Evolutionary conservation across 2,797 vertebrate genomes (phyloP).

Genomic region (Artibeus lituratus): DNA sequence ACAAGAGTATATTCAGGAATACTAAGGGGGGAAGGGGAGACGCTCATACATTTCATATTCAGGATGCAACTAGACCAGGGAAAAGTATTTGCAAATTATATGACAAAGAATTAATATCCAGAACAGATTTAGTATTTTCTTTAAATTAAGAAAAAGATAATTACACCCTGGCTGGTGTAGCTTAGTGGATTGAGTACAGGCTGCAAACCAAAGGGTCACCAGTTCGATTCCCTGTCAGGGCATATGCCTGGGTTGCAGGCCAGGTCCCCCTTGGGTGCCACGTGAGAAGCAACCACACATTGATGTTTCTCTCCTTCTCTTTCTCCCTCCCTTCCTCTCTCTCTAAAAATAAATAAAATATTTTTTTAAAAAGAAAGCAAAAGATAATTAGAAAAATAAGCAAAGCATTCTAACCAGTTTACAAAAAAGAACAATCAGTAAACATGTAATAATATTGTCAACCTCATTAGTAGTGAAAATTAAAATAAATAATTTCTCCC

Average conservation of each 20-base stretch:
- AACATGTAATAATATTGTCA: background rate
- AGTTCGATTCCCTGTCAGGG: too few relatives aligned
- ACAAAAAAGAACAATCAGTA: background rate
- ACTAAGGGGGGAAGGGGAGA: background rate
- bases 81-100: background rate
- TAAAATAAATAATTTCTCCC: slow-evolving; percentile 11
- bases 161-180: background rate
- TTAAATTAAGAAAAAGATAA: slow-evolving; percentile 36
- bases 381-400: slow-evolving; percentile 31
- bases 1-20: background rate
- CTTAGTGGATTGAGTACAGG: too few relatives aligned
- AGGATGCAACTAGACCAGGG: background rate
- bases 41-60: background rate
- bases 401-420: background rate
- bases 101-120: slow-evolving; percentile 13
- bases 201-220: too few relatives aligned
- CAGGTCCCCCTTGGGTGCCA: too few relatives aligned
- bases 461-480: slow-evolving; percentile 11
- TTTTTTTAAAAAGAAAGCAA: background rate
- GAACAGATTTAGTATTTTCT: slow-evolving; percentile 17
- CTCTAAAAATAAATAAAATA: too few relatives aligned
- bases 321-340: too few relatives aligned
- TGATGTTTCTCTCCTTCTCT: too few relatives aligned
- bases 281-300: too few relatives aligned
- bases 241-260: too few relatives aligned